phyloP scores from a whole-genome alignment of 2,113 vertebrate species.

The Andinoacara biseriatus region DNA sequence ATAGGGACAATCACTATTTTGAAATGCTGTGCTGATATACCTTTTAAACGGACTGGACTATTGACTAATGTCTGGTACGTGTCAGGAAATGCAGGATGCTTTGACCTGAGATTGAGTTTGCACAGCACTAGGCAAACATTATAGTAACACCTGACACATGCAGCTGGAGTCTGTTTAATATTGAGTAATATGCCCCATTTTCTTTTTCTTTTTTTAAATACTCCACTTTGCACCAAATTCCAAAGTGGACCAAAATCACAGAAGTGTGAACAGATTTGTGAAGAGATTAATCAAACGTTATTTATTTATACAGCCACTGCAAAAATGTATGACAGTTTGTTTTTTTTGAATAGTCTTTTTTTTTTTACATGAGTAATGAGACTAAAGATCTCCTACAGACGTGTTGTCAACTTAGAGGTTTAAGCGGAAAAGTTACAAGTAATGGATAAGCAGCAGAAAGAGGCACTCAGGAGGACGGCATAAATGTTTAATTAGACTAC shows the following conservation, averaged over 20 bases:
- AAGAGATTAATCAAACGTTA: neutral
- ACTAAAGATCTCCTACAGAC: neutral
- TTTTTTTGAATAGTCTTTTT: neutral
- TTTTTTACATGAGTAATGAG: neutral
- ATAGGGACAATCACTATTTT: neutral
- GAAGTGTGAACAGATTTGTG: neutral
- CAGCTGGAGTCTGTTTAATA: no score
- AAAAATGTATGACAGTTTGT: neutral
- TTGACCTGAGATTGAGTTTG: neutral
- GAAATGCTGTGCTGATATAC: neutral
- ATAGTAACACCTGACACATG: neutral
- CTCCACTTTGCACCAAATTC: neutral
- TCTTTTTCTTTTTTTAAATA: neutral
- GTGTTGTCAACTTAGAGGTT: neutral
- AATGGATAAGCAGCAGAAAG: neutral
- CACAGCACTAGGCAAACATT: neutral
- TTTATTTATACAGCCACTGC: neutral
- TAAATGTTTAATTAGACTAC: neutral
- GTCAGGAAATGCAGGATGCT: neutral
- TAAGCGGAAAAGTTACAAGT: accelerated
- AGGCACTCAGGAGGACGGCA: neutral
- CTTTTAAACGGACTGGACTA: neutral
- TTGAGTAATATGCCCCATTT: no score
- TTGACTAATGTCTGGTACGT: neutral
- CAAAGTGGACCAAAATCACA: neutral